Base-by-base conservation (phyloP, 2,113 vertebrate genomes). In the Aegithalos caudatus region DNA sequence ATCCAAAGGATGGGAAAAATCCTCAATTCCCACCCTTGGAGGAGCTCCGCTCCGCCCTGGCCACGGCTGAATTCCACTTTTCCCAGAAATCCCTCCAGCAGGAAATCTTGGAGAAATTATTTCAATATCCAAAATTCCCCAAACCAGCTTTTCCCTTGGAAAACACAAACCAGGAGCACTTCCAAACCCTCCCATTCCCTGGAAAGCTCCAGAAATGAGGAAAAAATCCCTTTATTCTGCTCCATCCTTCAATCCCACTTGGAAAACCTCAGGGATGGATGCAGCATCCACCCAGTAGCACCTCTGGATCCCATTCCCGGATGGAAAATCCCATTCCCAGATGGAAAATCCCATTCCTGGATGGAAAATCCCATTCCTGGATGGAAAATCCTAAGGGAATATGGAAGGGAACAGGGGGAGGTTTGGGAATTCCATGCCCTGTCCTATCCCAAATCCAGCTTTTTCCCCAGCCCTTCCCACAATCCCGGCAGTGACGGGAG, bases 31-130 rank as follows among this genome's bases (percentile, higher is more conserved):
- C 31, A 24, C 18, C 76, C 54, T 44, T n/a, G 9, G 4, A 71
- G n/a, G 23, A n/a, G 56, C 60, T 7, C 38, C 14, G 22, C 15
- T 27, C 31, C 16, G 16, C 20, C 8, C 69, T 7, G 14, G 0
- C 2, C 2, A 4, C 0, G 2, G 40, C 61, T 33, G 17, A 12
- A 15, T 19, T 14, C 48, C n/a, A 1, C 37, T 2, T 21, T n/a
- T 7, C 67, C 69, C 9, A 2, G 7, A 15, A 45, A 44, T 42
- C 28, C 14, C 17, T 2, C 11, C 60, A 16, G 14, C 25, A 22
- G 56, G 38, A 80, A 84, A 51, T 6, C 56, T 14, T 6, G 1
- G 42, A 18, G 11, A 28, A 38, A 38, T 66, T 7, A 14, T 28
- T 48, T 40, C 14, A 9, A 17, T 9, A 10, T 0, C 7, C 4